Conservation (phyloP, 2,113 vertebrate genomes). For the Chaenocephalus aceratus region DNA sequence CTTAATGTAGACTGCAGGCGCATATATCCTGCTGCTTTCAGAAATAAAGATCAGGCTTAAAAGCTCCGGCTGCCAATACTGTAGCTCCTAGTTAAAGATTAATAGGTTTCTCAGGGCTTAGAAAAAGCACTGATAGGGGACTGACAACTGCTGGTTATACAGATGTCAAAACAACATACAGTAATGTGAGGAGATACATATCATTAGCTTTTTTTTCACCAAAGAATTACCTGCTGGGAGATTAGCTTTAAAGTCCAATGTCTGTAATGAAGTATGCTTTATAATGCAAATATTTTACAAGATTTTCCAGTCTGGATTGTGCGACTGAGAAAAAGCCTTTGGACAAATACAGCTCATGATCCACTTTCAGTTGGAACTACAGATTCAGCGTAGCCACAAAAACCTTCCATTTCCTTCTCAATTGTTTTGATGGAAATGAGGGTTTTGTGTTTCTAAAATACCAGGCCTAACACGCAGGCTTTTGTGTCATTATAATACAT, state of each 20-base stretch:
- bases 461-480: background rate
- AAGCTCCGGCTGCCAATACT: conserved; percentile 66
- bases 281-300: conserved; percentile 43
- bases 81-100: conserved; percentile 83
- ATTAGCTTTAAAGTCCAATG: conserved; percentile 11
- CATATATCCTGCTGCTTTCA: conserved; percentile 71
- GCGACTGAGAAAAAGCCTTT: conserved; percentile 27
- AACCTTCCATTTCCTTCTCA: conserved; percentile 19
- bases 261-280: conserved; percentile 21
- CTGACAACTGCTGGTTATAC: conserved; percentile 44
- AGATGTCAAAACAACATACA: conserved; percentile 32
- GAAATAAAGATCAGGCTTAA: conserved; percentile 74
- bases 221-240: conserved; percentile 8
- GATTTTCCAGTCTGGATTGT: conserved; percentile 35
- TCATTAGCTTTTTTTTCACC: conserved; percentile 5
- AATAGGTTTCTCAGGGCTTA: conserved; percentile 70
- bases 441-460: conserved; percentile 34
- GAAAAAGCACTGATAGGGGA: conserved; percentile 36
- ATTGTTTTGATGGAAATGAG: conserved; percentile 46
- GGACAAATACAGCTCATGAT: conserved; percentile 52
- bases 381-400: conserved; percentile 40
- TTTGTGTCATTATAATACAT: conserved; percentile 20
- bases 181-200: conserved; percentile 3
- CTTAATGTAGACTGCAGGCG: conserved; percentile 45
- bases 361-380: conserved; percentile 37